Conservation (phyloP, 2,888 invertebrate genomes). For the Adelphocoris suturalis region DNA sequence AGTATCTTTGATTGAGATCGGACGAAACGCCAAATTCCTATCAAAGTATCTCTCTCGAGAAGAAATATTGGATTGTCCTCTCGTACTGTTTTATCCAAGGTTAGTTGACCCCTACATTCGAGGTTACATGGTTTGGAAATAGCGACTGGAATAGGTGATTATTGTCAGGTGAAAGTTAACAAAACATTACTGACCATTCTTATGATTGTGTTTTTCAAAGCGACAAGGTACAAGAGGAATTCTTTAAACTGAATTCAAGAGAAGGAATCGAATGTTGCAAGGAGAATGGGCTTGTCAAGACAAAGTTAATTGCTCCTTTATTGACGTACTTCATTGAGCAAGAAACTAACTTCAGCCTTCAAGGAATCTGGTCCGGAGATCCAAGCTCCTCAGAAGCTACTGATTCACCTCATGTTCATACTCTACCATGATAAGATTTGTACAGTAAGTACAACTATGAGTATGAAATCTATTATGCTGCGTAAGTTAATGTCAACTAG, state of each 20-base stretch:
- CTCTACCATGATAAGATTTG: neutral
- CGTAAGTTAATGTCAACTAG: too few species aligned
- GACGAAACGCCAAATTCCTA: constrained; percentile 67
- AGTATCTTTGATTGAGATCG: constrained; percentile 67
- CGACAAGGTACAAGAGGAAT: constrained; percentile 53
- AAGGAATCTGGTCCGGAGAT: constrained; percentile 15
- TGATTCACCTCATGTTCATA: constrained; percentile 28
- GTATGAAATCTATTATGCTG: neutral
- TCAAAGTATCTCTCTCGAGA: constrained; percentile 54
- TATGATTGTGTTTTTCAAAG: constrained; percentile 66
- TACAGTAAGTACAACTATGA: neutral
- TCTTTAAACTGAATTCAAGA: constrained; percentile 52
- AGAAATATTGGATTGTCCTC: constrained; percentile 66
- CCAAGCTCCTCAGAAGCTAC: neutral
- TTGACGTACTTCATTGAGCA: constrained; percentile 68
- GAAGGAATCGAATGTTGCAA: constrained; percentile 64
- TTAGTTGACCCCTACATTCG: constrained; percentile 40
- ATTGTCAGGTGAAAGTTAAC: too few species aligned
- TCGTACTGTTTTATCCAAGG: constrained; percentile 69
- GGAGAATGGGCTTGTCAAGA: constrained; percentile 63
- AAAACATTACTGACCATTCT: neutral
- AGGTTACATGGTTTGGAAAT: neutral
- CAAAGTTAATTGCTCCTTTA: constrained; percentile 66
- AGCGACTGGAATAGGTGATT: too few species aligned
- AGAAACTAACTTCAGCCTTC: constrained; percentile 67